Evolutionary conservation across 2,888 invertebrate species (phyloP).

Genomic region (Gisinianus flammeolus): DNA sequence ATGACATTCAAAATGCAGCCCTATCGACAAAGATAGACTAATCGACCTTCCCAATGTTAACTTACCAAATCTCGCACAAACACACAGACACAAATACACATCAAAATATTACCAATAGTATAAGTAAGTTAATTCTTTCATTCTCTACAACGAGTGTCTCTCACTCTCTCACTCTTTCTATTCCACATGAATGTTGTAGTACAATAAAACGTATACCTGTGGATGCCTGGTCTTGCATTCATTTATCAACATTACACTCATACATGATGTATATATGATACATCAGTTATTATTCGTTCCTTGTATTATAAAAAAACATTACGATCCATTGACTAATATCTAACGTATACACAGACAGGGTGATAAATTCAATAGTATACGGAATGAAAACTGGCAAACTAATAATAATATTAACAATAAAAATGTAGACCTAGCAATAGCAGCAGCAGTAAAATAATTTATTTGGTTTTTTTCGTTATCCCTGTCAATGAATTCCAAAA

Average conservation of each 20-base stretch:
- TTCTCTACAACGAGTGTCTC: not conserved
- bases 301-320: not conserved
- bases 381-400: no score
- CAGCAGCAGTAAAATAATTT: not conserved
- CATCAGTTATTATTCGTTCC: no score
- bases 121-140: not conserved
- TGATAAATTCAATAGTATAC: no score
- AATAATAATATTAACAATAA: no score
- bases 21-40: not conserved
- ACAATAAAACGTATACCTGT: no score
- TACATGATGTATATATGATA: not conserved
- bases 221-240: not conserved
- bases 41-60: not conserved
- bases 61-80: not conserved
- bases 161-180: not conserved
- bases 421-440: not conserved
- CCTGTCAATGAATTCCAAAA: not conserved
- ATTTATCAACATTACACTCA: not conserved
- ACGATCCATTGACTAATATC: no score
- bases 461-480: not conserved
- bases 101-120: not conserved
- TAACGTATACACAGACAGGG: no score
- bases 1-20: not conserved
- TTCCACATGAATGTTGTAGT: no score
- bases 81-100: not conserved